Conservation (phyloP, 2,797 vertebrate genomes). For the Megalops cyprinoides region DNA sequence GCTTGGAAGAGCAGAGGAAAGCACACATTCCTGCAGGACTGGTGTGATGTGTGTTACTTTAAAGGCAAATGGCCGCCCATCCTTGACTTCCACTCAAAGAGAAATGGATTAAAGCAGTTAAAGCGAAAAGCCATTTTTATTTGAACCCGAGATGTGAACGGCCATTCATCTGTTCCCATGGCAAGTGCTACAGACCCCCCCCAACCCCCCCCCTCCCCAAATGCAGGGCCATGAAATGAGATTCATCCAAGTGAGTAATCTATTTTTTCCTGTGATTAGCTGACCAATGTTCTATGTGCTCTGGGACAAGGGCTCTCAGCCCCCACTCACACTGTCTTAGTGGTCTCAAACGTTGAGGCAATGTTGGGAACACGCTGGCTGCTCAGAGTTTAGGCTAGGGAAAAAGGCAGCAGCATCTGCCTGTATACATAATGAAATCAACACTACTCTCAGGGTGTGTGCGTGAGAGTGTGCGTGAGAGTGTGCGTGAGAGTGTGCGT, state of each 20-base stretch:
- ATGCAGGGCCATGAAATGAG: constrained; percentile 39
- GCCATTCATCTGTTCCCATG: background rate
- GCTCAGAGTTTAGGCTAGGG: background rate
- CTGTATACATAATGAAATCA: background rate
- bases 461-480: background rate
- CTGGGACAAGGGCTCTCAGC: background rate
- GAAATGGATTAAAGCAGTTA: background rate
- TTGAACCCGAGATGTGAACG: background rate
- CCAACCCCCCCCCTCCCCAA: no score
- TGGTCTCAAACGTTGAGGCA: background rate
- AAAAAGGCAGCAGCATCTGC: background rate
- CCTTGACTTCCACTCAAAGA: background rate
- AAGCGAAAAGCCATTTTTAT: background rate
- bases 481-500: constrained; percentile 3
- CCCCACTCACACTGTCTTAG: background rate
- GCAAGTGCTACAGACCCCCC: background rate
- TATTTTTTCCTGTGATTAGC: constrained; percentile 37
- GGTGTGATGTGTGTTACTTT: background rate
- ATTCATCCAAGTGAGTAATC: constrained; percentile 44
- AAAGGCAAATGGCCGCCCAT: background rate
- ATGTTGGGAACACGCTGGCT: background rate
- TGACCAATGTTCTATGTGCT: constrained; percentile 24
- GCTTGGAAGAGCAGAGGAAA: background rate
- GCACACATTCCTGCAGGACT: background rate
- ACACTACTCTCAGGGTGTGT: no score